These are phyloP conservation scores for Dicyrtoma fusca DNA, from an alignment of 2,888 invertebrate species.

Conservation along the genomic window DNA sequence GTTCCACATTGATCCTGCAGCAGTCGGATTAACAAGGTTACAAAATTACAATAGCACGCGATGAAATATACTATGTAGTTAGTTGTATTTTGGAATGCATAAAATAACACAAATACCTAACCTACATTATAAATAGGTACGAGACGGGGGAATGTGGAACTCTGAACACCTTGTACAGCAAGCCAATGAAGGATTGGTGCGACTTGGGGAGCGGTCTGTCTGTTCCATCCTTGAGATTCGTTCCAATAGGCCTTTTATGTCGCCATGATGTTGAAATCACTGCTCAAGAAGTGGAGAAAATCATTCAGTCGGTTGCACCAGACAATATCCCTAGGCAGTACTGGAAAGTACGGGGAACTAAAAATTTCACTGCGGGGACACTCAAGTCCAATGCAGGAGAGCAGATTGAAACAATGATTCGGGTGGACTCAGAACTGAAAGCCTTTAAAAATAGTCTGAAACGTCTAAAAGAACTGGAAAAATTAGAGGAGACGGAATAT, in stretches of 20 bases:
- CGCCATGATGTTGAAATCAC: constrained; percentile 50
- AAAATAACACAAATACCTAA: too few species aligned
- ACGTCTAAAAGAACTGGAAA: constrained; percentile 30
- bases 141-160: constrained; percentile 61
- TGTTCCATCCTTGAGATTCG: constrained; percentile 62
- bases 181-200: constrained; percentile 66
- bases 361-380: constrained; percentile 21
- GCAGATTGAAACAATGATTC: constrained; percentile 2
- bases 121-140: constrained; percentile 1
- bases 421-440: constrained; percentile 35
- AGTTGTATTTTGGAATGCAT: too few species aligned
- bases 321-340: constrained; percentile 50
- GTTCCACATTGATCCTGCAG: constrained; percentile 15
- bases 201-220: constrained; percentile 65
- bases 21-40: constrained; percentile 27
- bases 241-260: constrained; percentile 42
- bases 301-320: constrained; percentile 53
- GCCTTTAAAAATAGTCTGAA: constrained; percentile 16
- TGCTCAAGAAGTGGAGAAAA: constrained; percentile 51
- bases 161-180: constrained; percentile 64
- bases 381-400: constrained; percentile 1
- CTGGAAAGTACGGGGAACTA: constrained; percentile 46
- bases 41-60: too few species aligned
- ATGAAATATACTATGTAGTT: too few species aligned
- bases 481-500: constrained; percentile 42